Base-by-base conservation (phyloP, 1,140 invertebrate genomes). In the Aethina tumida region DNA sequence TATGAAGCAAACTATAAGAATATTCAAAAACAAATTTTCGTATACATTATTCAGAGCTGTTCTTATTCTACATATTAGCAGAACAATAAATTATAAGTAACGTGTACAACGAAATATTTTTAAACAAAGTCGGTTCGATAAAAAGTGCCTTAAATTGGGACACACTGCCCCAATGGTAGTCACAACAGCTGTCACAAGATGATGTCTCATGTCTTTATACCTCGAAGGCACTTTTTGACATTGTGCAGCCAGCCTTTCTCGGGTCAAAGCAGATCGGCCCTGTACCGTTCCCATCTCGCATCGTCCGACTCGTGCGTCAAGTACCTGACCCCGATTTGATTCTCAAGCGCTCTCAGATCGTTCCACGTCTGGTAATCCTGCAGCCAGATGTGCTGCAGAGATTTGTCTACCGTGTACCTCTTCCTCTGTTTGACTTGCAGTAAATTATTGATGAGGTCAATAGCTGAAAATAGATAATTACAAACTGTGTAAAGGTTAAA, bases 391-490 rank as follows among this genome's bases (percentile, higher is more conserved):
- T 99, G 95, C 50, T 79, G 72, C 24, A 97, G 71, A 48, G 92
- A 91, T 68, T 98, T 99, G 64, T 97, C 93, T 24, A 97, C 95
- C 1, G 93, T 95, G 58, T 84, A 94, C 24, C 96, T 74, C 67
- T 97, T 97, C 43, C 92, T 77, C 63, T 97, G 93, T 65, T 99
- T 99, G 19, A 99, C 94, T 84, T 98, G 94, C 28, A 99, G 73
- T 39, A 99, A 69, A 70, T 96, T 97, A 66, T 90, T 96, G 45
- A 99, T 99, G 41, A 99, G 70, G 69, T 98, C 93, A 60, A 97
- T 94, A 38, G 93, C 95, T 95, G 66, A 14, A 76, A 75, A 50
- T 27, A 35, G 28, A 12, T 10, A 22, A 3, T 28, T 29, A 39
- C 1, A 6, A n/a, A 33, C 13, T 39, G 24, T 30, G 10, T 30